A percentile compares a stretch with the other conserved stretches of the same genome.
Conservation (phyloP, 2,888 invertebrate genomes). For the Drosophila nigritarsus region DNA sequence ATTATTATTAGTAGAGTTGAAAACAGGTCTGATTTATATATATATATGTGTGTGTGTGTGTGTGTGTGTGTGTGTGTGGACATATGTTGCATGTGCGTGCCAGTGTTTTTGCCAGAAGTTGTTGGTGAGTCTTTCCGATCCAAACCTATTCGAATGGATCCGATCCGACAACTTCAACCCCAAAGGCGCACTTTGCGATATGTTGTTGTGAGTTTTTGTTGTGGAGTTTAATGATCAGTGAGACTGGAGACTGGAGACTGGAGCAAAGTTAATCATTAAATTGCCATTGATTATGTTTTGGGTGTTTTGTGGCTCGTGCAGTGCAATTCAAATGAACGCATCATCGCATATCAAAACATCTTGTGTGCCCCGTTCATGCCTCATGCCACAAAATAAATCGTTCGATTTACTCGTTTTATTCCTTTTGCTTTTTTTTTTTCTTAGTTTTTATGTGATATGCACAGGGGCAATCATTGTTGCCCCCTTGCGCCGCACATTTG, state of each 20-base stretch:
- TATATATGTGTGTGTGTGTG: not conserved
- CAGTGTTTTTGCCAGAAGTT: constrained; percentile 13
- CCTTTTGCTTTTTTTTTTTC: constrained; percentile 15
- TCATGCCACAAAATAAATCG: constrained; percentile 48
- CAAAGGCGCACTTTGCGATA: constrained; percentile 40
- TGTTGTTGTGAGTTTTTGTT: constrained; percentile 10
- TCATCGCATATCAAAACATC: constrained; percentile 26
- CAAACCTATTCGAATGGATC: constrained; percentile 2
- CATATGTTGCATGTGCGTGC: constrained; percentile 63
- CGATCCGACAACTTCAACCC: constrained; percentile 28
- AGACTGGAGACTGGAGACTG: constrained; percentile 58
- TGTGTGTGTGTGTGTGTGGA: not conserved
- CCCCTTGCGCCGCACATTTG: constrained; percentile 47
- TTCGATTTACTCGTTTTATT: constrained; percentile 59
- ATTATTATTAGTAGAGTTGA: not conserved
- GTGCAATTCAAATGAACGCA: constrained; percentile 51
- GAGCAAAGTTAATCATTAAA: constrained; percentile 75
- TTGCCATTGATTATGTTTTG: constrained; percentile 73
- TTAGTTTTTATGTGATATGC: constrained; percentile 42
- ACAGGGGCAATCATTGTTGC: constrained; percentile 38
- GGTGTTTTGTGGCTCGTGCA: constrained; percentile 68
- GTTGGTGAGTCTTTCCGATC: not conserved
- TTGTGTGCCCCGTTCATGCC: constrained; percentile 5
- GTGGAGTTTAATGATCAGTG: constrained; percentile 62
- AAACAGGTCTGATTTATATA: constrained; percentile 4